Conservation (phyloP, 2,113 vertebrate genomes). For the Mormoops blainvillei region DNA sequence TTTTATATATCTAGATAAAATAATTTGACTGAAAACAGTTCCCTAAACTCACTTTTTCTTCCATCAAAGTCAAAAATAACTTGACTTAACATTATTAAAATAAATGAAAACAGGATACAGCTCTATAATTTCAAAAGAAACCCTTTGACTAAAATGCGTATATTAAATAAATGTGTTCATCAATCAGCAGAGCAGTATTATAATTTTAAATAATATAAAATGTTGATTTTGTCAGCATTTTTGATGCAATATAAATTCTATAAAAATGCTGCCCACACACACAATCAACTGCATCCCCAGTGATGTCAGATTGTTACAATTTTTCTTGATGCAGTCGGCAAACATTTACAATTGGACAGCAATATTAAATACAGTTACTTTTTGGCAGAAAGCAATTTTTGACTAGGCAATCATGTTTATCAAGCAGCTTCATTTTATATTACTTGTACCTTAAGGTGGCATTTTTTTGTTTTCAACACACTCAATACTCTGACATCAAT, state of each 20-base stretch:
- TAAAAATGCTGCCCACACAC: conserved; percentile 26
- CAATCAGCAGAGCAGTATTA: conserved; percentile 24
- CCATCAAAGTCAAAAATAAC: conserved; percentile 39
- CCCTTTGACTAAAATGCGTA: not conserved
- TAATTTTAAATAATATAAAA: conserved; percentile 17
- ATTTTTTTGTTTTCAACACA: conserved; percentile 22
- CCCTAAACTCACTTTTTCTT: conserved; percentile 27
- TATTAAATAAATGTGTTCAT: conserved; percentile 40
- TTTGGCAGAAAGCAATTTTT: conserved; percentile 23
- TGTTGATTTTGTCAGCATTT: conserved; percentile 63
- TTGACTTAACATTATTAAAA: conserved; percentile 44
- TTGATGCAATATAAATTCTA: conserved; percentile 29
- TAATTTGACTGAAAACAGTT: conserved; percentile 24
- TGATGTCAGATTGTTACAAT: conserved; percentile 31
- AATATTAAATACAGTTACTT: conserved; percentile 22
- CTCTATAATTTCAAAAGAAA: conserved; percentile 42
- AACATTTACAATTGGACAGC: not conserved
- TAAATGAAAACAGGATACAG: not conserved
- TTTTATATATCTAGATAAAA: conserved; percentile 10
- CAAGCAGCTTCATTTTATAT: not conserved
- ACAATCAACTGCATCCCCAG: conserved; percentile 36
- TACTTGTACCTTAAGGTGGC: not conserved
- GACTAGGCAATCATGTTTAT: conserved; percentile 27
- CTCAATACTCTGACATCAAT: conserved; percentile 21
- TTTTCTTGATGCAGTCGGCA: not conserved